A percentile compares a stretch with the other conserved stretches of the same genome.
Evolutionary conservation across 2,113 vertebrate genomes (phyloP).

Genomic region (Thunnus thynnus): DNA sequence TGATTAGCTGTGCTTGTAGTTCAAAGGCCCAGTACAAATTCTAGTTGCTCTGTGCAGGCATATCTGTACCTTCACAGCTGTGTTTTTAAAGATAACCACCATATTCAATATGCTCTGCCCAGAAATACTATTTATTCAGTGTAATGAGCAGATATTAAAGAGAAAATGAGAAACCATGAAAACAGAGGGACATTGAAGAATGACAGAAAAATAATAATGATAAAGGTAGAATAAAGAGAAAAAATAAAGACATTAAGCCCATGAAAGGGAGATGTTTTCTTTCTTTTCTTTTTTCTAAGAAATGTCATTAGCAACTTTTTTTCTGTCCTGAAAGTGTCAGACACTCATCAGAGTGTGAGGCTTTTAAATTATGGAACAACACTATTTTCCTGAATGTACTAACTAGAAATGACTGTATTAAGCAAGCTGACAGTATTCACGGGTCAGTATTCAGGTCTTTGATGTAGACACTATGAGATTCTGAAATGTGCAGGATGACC

Average conservation of each 20-base stretch:
- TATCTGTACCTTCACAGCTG: constrained; percentile 79
- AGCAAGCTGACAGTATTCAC: background rate
- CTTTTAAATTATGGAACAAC: constrained; percentile 35
- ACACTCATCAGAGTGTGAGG: constrained; percentile 31
- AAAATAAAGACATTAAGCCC: constrained; percentile 65
- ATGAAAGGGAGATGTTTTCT: constrained; percentile 56
- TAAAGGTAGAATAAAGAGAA: constrained; percentile 65
- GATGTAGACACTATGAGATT: background rate
- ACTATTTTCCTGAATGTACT: background rate
- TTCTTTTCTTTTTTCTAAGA: constrained; percentile 26
- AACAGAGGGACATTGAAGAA: constrained; percentile 42
- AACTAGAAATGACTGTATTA: background rate
- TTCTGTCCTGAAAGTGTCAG: constrained; percentile 50
- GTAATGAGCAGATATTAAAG: constrained; percentile 81
- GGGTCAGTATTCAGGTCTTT: background rate
- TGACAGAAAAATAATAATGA: constrained; percentile 66
- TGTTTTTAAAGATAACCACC: constrained; percentile 80
- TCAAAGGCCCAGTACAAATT: constrained; percentile 69
- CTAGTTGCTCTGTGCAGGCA: constrained; percentile 44
- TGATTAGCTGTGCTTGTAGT: constrained; percentile 73
- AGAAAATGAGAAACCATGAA: constrained; percentile 66
- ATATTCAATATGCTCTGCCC: constrained; percentile 55
- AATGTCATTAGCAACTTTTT: constrained; percentile 62
- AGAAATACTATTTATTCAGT: constrained; percentile 72
- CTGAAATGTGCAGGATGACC: background rate